Base-by-base conservation (phyloP, 2,797 vertebrate species). In the Enteromius anoplus region DNA sequence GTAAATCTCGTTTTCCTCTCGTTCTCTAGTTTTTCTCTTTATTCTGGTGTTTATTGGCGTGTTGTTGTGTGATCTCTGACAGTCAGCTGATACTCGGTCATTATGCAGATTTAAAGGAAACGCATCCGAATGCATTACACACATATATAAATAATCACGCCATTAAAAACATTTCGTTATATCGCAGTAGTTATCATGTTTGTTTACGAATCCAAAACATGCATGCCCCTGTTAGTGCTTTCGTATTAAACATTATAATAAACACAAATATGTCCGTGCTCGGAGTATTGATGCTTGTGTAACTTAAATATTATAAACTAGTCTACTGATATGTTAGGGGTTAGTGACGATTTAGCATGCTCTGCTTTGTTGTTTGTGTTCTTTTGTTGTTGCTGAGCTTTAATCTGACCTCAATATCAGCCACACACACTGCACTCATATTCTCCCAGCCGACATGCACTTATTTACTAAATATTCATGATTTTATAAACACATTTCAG, bases 1-100 rank as follows among this genome's bases (percentile, higher is more conserved):
- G 94, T 94, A 88, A 90, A 88, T 73, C 34, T 53, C 58, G 78
- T 47, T 53, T 1, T 32, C 3, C 29, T 58, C 17, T 15, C 26
- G 19, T 51, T 62, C 4, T 69, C 23, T 23, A 60, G 32, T 65
- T 73, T 10, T 40, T 29, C 26, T 68, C 2, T 29, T 49, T 49
- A 6, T 62, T 45, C 0, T 42, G 23, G 12, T 29, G 14, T 73
- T n/a, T 21, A 10, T 62, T 32, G 23, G 17, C 26, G 23, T 70
- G 78, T 70, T 69, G 49, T 81, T 8, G 47, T 71, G 60, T 58
- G 40, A 75, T 78, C 65, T 82, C 71, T 84, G 85, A 72, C 79
- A 49, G 84, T 86, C 88, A 85, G 84, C 82, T 90, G 90, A 90
- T 86, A 88, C 29, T 11, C 78, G 32, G 1, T 55, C 47, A 23